Evolutionary conservation across 2,797 vertebrate genomes (phyloP), one percentile per base, ranked within the genome.

Genomic region (Mionectes olivaceus): DNA sequence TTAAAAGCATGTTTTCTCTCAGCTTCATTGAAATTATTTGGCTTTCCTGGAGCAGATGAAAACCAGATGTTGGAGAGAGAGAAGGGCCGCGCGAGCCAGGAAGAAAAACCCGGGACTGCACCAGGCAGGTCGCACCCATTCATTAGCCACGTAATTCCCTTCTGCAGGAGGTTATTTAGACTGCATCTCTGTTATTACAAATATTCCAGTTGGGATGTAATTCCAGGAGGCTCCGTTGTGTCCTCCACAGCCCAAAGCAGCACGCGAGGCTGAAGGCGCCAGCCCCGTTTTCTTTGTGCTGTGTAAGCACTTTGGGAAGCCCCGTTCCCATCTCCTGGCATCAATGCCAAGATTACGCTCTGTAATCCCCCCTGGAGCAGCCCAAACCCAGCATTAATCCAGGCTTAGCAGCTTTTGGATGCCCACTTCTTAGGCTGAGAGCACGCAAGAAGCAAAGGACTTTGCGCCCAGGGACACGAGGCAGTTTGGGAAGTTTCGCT

Each of bases 11-110:
- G 43, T 57, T 92, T 95, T 94, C 76, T 91, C 65, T 63, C 44
- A 37, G 79, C 70, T 93, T 77, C 56, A 83, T 17, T 87, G 91
- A 70, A 94, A 92, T 89, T 60, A 93, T 82, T 90, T 83, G 75
- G 87, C 78, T 94, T 91, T 71, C 75, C 95, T 89, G 59, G 5
- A 73, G 70, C 83, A 91, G 95, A 96, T 95, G 88, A 82, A 93
- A 96, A 93, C 63, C 96, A 96, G 93, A 97, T 96, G 96, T 77
- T 17, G 55, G 8, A 47, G 24, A 82, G 67, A 55, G 44, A 63
- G 56, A 96, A 81, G 27, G 56, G 59, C 4, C 27, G 56, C 35
- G 9, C 0, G 3, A 88, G 87, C 94, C 94, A 96, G 69, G 69
- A 59, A 2, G 13, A 63, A 79, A 96, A 94, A 46, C 60, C 93